A percentile compares a stretch with the other conserved stretches of the same genome.
Evolutionary conservation across 2,797 vertebrate species (phyloP).

Genomic region (Menidia menidia): DNA sequence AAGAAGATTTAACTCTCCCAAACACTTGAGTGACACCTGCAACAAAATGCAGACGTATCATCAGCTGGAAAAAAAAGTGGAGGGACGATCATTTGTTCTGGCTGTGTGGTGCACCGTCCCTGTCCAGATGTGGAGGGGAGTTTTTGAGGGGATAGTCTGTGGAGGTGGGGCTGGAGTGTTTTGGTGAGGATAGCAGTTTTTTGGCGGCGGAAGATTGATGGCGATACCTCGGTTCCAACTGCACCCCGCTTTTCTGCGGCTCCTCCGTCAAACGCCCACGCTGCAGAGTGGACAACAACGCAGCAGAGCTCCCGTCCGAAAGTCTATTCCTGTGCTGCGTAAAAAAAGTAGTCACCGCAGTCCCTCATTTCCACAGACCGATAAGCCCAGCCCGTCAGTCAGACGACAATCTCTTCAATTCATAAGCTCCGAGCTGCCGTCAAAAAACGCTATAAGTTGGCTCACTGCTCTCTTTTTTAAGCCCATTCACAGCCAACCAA

Average conservation of each 20-base stretch:
- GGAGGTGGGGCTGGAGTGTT: slow-evolving; percentile 51
- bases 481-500: slow-evolving; percentile 12
- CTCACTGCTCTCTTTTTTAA: slow-evolving; percentile 16
- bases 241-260: slow-evolving; percentile 43
- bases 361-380: slow-evolving; percentile 57
- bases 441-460: slow-evolving; percentile 40
- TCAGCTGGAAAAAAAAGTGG: neutral
- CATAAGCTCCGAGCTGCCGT: slow-evolving; percentile 24
- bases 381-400: slow-evolving; percentile 49
- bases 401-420: slow-evolving; percentile 38
- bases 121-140: slow-evolving; percentile 47
- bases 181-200: slow-evolving; percentile 55
- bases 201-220: slow-evolving; percentile 60
- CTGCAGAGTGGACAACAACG: slow-evolving; percentile 41
- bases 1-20: slow-evolving; percentile 31
- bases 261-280: slow-evolving; percentile 69
- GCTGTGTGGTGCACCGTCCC: neutral
- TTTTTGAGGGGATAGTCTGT: slow-evolving; percentile 50
- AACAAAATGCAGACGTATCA: neutral
- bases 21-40: slow-evolving; percentile 37
- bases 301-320: slow-evolving; percentile 16
- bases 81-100: slow-evolving; percentile 5
- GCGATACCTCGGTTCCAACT: slow-evolving; percentile 10
- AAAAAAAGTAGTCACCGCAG: slow-evolving; percentile 53
- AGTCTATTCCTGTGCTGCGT: slow-evolving; percentile 30